Conservation (phyloP, 2,797 vertebrate genomes). For the Sebastes vulpes region DNA sequence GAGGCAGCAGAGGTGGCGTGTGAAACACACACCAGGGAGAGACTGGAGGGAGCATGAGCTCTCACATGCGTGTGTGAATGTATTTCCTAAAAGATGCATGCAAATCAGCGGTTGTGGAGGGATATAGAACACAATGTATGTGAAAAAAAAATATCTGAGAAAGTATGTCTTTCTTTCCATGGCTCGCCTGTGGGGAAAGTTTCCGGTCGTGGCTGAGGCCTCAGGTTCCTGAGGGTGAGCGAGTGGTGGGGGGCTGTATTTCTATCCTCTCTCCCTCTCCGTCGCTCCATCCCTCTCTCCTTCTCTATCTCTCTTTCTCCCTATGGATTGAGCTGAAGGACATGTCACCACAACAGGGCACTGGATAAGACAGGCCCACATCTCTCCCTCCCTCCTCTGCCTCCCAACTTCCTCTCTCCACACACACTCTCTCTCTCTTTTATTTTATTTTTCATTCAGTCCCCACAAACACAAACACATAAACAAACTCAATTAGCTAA, state of each 20-base stretch:
- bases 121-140: constrained; percentile 7
- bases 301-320: constrained; percentile 47
- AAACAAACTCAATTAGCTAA: constrained; percentile 89
- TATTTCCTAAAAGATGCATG: constrained; percentile 24
- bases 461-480: constrained; percentile 82
- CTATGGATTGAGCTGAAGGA: constrained; percentile 80
- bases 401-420: constrained; percentile 23
- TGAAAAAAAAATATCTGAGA: background rate
- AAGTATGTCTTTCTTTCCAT: constrained; percentile 49
- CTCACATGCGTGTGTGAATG: constrained; percentile 28
- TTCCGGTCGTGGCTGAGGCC: constrained; percentile 62
- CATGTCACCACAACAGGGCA: constrained; percentile 78
- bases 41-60: constrained; percentile 50
- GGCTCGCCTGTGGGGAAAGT: constrained; percentile 65
- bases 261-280: constrained; percentile 40
- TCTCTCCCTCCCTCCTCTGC: constrained; percentile 21
- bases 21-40: constrained; percentile 68
- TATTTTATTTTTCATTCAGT: constrained; percentile 56
- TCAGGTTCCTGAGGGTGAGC: constrained; percentile 49
- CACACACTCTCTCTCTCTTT: background rate
- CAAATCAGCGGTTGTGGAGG: constrained; percentile 10
- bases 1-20: constrained; percentile 66
- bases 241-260: constrained; percentile 23
- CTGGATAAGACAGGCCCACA: constrained; percentile 77
- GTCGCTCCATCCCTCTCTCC: constrained; percentile 46